Evolutionary conservation across 2,888 invertebrate species (phyloP).

Genomic region (Scelioninae gen. 2): DNA sequence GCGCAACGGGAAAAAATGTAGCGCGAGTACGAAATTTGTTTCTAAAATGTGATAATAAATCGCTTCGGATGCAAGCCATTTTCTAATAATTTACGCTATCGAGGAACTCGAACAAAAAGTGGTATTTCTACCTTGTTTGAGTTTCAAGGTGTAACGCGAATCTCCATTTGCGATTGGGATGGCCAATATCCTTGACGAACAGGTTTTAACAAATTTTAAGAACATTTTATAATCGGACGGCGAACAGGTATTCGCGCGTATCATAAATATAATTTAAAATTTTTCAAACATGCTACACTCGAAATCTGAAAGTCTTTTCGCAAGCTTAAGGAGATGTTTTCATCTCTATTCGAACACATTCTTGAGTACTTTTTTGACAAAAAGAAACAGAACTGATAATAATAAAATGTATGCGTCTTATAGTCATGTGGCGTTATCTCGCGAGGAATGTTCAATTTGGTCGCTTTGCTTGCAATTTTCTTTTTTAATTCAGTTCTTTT

Average conservation of each 20-base stretch:
- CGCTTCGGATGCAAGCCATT: not conserved
- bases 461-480: no score
- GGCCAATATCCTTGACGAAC: slow-evolving; percentile 49
- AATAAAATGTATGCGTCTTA: no score
- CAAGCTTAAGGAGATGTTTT: not conserved
- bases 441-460: no score
- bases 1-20: not conserved
- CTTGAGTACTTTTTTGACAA: not conserved
- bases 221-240: slow-evolving; percentile 27
- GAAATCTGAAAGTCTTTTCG: slow-evolving; percentile 1
- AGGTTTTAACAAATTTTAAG: slow-evolving; percentile 49
- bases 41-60: not conserved
- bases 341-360: not conserved
- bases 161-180: slow-evolving; percentile 28
- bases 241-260: slow-evolving; percentile 7
- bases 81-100: slow-evolving; percentile 6
- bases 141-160: slow-evolving; percentile 27
- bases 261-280: slow-evolving; percentile 9
- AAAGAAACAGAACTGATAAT: not conserved
- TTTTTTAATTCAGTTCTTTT: no score
- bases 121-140: slow-evolving; percentile 21
- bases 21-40: not conserved
- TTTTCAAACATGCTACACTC: not conserved
- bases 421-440: no score
- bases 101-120: slow-evolving; percentile 23